Evolutionary conservation across 2,113 vertebrate species (phyloP), one percentile per base, ranked within the genome.

Genomic region (Scytalopus superciliaris): DNA sequence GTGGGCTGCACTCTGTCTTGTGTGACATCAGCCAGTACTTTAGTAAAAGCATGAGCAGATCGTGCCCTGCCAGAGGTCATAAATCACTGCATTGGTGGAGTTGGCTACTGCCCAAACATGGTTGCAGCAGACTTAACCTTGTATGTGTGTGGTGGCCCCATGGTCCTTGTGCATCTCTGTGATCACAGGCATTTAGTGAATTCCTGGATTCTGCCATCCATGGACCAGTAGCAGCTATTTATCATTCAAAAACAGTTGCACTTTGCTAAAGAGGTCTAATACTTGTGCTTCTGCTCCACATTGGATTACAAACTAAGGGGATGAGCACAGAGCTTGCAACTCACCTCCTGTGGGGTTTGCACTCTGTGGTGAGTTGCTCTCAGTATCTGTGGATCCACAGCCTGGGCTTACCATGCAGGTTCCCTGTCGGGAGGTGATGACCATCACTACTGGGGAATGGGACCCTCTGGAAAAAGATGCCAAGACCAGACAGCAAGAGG

Each of bases 141-240:
- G 2, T 15, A 6, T 47, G 28, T 3, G 0, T 44, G 19, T 53
- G 42, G 35, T 55, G 23, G 37, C 16, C 21, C 5, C 0, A 0
- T 15, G 59, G n/a, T n/a, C 19, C n/a, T 80, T n/a, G 52, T 55
- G 53, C 67, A 42, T 31, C 33, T 67, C 40, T 57, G 37, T 9
- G 3, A 12, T 37, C 28, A 14, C 24, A 25, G 12, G 8, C 1
- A 2, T 67, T 40, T 4, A 62, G 42, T 45, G 40, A 87, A 45
- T 14, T 35, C 23, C 19, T 30, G n/a, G 16, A 62, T 74, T 79
- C 47, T 70, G 37, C n/a, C 33, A 70, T 52, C 12, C 25, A 9
- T 12, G 45, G 28, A 27, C 13, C 8, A 10, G 23, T 28, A 56
- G 2, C 15, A 47, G 66, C 45, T 19, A 39, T 3, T n/a, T 28